Percentiles rank a stretch among this genome's conserved stretches.
phyloP scores from a whole-genome alignment of 2,113 vertebrate genomes.

The Esox niger region DNA sequence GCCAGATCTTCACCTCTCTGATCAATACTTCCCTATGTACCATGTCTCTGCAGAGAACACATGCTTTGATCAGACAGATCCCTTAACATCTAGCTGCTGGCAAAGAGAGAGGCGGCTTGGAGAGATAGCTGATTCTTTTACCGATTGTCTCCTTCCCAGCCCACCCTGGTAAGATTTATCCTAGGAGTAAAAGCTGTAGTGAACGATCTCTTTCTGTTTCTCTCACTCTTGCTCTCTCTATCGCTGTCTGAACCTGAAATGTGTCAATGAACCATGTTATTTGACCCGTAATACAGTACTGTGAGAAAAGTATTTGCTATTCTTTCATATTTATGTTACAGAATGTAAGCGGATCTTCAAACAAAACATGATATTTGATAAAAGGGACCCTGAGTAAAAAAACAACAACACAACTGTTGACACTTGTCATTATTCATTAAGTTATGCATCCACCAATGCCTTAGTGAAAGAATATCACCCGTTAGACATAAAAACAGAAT shows the following conservation, averaged over 20 bases:
- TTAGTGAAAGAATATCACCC: no score
- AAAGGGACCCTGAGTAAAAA: no score
- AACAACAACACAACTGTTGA: no score
- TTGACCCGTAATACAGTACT: no score
- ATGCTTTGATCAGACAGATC: slow-evolving; percentile 52
- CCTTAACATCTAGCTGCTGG: slow-evolving; percentile 36
- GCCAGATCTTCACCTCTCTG: slow-evolving; percentile 24
- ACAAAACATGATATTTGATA: no score
- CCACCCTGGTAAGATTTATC: slow-evolving; percentile 36
- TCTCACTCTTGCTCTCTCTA: not conserved
- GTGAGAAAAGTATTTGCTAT: no score
- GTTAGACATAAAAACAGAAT: no score
- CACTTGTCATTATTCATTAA: no score
- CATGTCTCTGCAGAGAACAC: slow-evolving; percentile 39
- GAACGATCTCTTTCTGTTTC: not conserved
- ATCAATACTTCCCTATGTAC: slow-evolving; percentile 43
- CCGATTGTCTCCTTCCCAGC: slow-evolving; percentile 23
- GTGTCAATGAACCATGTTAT: not conserved
- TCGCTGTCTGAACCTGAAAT: not conserved
- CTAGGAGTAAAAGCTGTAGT: slow-evolving; percentile 9
- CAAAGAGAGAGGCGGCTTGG: slow-evolving; percentile 16
- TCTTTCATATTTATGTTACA: no score
- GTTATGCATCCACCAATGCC: no score
- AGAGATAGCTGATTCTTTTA: slow-evolving; percentile 49
- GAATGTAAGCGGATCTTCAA: no score